phyloP scores from a whole-genome alignment of 2,888 invertebrate species.

The Anthrax anthrax region DNA sequence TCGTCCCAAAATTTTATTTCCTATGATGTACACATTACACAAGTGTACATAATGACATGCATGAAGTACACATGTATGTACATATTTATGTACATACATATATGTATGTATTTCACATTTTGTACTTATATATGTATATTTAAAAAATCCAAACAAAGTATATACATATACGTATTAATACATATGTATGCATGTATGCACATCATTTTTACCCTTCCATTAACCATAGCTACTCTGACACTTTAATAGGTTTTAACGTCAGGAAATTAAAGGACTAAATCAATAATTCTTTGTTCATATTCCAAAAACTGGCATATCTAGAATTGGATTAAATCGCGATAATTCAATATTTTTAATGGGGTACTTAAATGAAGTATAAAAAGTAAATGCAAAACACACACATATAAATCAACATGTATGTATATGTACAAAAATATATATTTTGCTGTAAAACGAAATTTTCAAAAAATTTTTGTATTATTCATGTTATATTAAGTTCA shows the following conservation, averaged over 20 bases:
- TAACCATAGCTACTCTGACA: conserved; percentile 11
- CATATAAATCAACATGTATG: too few relatives aligned
- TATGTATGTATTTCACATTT: neutral
- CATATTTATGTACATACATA: neutral
- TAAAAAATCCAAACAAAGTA: neutral
- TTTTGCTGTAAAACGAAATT: too few relatives aligned
- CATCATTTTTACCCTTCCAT: neutral
- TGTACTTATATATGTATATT: neutral
- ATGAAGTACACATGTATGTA: too few relatives aligned
- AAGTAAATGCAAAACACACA: neutral
- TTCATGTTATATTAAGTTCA: too few relatives aligned
- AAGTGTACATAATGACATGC: too few relatives aligned
- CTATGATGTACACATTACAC: too few relatives aligned
- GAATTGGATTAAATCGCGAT: conserved; percentile 19
- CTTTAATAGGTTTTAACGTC: conserved; percentile 20
- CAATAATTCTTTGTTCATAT: conserved; percentile 16
- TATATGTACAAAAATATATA: too few relatives aligned
- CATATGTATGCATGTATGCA: neutral
- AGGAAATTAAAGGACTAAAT: conserved; percentile 21
- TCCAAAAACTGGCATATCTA: conserved; percentile 16
- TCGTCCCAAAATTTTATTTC: too few relatives aligned
- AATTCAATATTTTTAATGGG: conserved; percentile 18
- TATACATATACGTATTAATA: neutral
- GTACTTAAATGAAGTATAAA: conserved; percentile 6
- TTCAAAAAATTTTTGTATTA: too few relatives aligned